Evolutionary conservation across 2,113 vertebrate species (phyloP).

Genomic region (Ailuropoda melanoleuca): DNA sequence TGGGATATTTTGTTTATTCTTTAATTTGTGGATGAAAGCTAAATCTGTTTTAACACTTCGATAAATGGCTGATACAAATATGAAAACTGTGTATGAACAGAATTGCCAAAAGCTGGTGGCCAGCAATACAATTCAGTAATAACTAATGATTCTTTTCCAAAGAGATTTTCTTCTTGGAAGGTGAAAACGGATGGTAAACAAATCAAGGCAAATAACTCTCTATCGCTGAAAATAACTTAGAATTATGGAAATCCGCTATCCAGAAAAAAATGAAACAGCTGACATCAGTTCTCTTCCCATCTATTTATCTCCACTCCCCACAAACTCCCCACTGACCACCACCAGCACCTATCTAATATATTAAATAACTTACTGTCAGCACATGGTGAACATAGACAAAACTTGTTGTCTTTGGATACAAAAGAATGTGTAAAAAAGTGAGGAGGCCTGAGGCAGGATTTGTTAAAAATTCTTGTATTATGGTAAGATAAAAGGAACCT

Average conservation of each 20-base stretch:
- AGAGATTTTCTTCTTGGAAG: conserved; percentile 6
- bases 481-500: not conserved
- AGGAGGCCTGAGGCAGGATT: not conserved
- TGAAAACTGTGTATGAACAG: not conserved
- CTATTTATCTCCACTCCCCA: not conserved
- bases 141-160: not conserved
- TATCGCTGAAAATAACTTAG: not conserved
- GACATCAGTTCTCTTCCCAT: not conserved
- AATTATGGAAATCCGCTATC: not conserved
- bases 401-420: not conserved
- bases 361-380: not conserved
- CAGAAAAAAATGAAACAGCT: not conserved
- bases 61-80: not conserved
- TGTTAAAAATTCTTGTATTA: not conserved
- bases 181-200: not conserved
- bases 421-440: not conserved
- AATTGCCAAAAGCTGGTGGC: not conserved
- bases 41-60: not conserved
- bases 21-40: not conserved
- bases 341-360: not conserved
- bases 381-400: not conserved
- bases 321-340: not conserved
- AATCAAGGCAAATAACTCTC: not conserved
- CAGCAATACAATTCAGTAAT: not conserved
- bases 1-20: not conserved